Evolutionary conservation across 2,113 vertebrate genomes (phyloP).

Genomic region (Chelonoidis abingdonii): DNA sequence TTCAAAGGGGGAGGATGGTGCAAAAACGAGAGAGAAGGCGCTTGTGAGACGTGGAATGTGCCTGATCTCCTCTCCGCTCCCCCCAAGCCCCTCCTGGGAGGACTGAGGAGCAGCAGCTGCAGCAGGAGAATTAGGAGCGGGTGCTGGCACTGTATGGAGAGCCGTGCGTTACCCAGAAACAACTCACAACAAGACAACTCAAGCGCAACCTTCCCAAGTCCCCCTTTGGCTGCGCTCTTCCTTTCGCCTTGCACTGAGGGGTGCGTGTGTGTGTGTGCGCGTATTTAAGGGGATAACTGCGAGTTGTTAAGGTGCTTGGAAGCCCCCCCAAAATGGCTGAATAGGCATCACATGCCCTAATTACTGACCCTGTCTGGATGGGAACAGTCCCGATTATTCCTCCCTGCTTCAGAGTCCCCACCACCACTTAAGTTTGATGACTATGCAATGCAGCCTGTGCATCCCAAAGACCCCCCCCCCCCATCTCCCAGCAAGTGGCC

Average conservation of each 20-base stretch:
- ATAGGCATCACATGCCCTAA: background rate
- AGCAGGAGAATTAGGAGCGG: background rate
- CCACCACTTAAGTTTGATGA: conserved; percentile 80
- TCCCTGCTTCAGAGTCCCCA: background rate
- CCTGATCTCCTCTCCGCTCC: conserved; percentile 18
- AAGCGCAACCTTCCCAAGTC: conserved; percentile 65
- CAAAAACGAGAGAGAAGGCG: background rate
- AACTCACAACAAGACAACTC: conserved; percentile 73
- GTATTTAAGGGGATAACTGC: background rate
- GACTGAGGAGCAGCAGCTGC: background rate
- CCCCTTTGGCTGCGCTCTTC: conserved; percentile 45
- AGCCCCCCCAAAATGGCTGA: conserved; percentile 61
- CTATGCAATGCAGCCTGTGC: conserved; percentile 75
- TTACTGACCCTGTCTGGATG: conserved; percentile 28
- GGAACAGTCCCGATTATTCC: conserved; percentile 10
- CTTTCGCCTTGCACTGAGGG: background rate
- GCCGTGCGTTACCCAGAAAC: conserved; percentile 36
- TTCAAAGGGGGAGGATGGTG: conserved; percentile 25
- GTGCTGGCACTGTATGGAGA: background rate
- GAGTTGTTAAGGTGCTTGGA: background rate
- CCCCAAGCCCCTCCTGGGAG: background rate
- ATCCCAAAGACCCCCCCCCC: background rate
- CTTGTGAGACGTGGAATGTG: background rate
- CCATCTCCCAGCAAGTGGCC: background rate
- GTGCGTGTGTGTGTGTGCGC: background rate